These are phyloP conservation scores for Lasioglossum vierecki DNA, from an alignment of 2,888 invertebrate species.

Conservation along the genomic window DNA sequence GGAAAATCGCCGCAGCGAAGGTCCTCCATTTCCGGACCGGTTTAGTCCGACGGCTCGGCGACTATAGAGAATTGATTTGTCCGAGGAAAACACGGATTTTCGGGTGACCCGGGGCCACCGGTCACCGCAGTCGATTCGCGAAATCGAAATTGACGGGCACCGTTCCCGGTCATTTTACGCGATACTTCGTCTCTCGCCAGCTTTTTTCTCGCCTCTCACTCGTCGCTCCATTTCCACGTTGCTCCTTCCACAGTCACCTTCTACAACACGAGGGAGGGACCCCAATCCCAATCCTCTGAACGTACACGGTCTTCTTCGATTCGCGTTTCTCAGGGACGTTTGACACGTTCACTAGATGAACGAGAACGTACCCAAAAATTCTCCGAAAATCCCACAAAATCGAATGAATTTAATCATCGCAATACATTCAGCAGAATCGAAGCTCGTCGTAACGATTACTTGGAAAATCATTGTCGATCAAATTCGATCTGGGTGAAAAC, in stretches of 20 bases:
- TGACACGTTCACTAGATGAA: too few species aligned
- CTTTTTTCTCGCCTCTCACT: not conserved
- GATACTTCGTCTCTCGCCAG: not conserved
- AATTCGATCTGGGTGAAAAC: too few species aligned
- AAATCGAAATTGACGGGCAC: slow-evolving; percentile 29
- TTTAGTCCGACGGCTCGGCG: slow-evolving; percentile 43
- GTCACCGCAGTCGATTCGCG: slow-evolving; percentile 23
- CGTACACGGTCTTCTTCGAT: not conserved
- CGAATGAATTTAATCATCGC: too few species aligned
- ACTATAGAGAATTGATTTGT: slow-evolving; percentile 64
- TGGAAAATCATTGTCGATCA: too few species aligned
- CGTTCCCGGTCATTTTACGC: slow-evolving; percentile 7
- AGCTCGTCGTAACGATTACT: too few species aligned
- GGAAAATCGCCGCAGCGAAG: slow-evolving; percentile 60
- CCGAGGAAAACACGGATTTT: slow-evolving; percentile 59
- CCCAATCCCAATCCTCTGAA: not conserved
- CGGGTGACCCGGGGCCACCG: slow-evolving; percentile 19
- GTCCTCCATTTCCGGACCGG: slow-evolving; percentile 60
- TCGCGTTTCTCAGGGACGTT: too few species aligned
- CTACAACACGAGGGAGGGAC: not conserved
- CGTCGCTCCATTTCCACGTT: not conserved
- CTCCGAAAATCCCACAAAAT: too few species aligned
- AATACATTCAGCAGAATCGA: too few species aligned
- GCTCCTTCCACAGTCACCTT: not conserved
- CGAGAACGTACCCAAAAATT: too few species aligned